Conservation (phyloP, 2,888 invertebrate species). For the Cheilosia grossa region DNA sequence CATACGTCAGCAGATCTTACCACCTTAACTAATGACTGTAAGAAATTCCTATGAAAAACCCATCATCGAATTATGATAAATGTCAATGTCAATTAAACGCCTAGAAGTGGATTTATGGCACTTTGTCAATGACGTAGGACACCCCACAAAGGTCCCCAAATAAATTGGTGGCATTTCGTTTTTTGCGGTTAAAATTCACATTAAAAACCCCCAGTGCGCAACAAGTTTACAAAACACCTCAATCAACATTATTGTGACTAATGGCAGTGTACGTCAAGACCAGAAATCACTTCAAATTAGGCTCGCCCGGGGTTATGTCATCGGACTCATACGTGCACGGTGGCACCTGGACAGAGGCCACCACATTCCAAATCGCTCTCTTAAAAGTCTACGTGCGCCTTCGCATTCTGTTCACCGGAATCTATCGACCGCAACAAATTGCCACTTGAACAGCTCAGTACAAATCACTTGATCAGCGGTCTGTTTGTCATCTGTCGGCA, state of each 20-base stretch:
- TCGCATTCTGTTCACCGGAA: slow-evolving; percentile 20
- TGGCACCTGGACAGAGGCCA: background rate
- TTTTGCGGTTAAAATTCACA: slow-evolving; percentile 12
- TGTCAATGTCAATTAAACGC: background rate
- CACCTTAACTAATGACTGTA: too few relatives aligned
- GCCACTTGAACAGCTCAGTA: slow-evolving; percentile 13
- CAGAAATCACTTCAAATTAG: background rate
- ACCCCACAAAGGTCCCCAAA: background rate
- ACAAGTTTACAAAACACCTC: background rate
- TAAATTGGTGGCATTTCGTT: background rate
- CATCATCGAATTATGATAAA: too few relatives aligned
- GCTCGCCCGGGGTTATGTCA: slow-evolving; percentile 9
- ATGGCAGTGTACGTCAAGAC: background rate
- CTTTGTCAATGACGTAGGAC: slow-evolving; percentile 1
- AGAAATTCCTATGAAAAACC: too few relatives aligned
- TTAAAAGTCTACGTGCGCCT: slow-evolving; percentile 31
- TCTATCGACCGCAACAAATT: slow-evolving; percentile 44
- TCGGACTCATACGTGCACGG: background rate
- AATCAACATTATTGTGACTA: background rate
- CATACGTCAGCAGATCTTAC: too few relatives aligned
- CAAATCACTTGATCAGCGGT: slow-evolving; percentile 24
- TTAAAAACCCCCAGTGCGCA: slow-evolving; percentile 3
- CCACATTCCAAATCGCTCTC: slow-evolving; percentile 7
- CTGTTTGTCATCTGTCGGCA: background rate
- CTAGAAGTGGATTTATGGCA: too few relatives aligned